Base-by-base conservation (phyloP, 2,888 invertebrate species). In the Peribatodes rhomboidaria region DNA sequence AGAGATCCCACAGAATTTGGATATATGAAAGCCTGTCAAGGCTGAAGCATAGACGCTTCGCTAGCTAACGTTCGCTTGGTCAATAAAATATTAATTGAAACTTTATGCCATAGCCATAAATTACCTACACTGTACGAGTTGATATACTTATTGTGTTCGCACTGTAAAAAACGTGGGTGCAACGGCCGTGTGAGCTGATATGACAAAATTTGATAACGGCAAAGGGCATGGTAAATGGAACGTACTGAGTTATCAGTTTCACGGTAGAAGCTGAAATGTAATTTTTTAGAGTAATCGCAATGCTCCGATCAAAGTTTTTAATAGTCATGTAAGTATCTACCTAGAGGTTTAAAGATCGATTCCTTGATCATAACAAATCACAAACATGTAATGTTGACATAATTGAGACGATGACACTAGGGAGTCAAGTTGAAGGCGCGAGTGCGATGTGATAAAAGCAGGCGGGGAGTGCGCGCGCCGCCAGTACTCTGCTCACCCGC, bases 391-490 rank as follows among this genome's bases (percentile, higher is more conserved):
- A 33, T 55, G 55, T 55, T 55, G 44, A 55, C 31, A 44, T 14
- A 44, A 57, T 54, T 10, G 31, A 33, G 44, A 60, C 68, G 73
- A 79, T 76, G 79, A 74, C 68, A 75, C 70, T 39, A 71, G 83
- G 79, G 78, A 88, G 89, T 90, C 89, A 92, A 90, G 90, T 90
- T 90, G 85, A 90, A 90, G 90, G 89, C 84, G 85, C 81, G 82
- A 81, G 81, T 82, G 82, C 86, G 87, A 90, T 88, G 83, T 92
- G 89, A 91, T 93, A 92, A 87, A 93, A 92, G 90, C 85, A 85
- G 74, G 82, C 65, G 82, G 71, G 73, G 76, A 70, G 73, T 77
- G 80, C 90, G 90, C 90, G 89, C 90, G 87, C 85, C 81, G 88
- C 76, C 90, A 93, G 92, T 93, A 90, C 82, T 81, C 79, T 84